Conservation (phyloP, 2,797 vertebrate species). For the Gephyroberyx darwinii region DNA sequence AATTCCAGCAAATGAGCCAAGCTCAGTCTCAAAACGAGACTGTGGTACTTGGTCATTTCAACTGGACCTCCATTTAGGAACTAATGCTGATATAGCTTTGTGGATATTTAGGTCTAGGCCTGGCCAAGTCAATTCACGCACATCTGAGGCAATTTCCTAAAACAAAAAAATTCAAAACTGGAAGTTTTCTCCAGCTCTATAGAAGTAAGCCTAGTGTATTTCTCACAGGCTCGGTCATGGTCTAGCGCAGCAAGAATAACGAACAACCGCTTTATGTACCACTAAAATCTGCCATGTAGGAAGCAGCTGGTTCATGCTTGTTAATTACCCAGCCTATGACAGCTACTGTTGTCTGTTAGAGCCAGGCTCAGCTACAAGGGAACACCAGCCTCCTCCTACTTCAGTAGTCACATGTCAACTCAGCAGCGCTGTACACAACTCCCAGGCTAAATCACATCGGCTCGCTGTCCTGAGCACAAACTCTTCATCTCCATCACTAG, state of each 20-base stretch:
- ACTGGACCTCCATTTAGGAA: constrained; percentile 10
- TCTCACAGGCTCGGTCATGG: background rate
- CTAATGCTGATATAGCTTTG: constrained; percentile 3
- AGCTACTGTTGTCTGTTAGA: constrained; percentile 2
- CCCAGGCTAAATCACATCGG: constrained; percentile 21
- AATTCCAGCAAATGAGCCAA: constrained; percentile 15
- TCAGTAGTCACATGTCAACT: background rate
- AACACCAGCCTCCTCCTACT: constrained; percentile 10
- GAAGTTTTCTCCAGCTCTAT: background rate
- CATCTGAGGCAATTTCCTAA: background rate
- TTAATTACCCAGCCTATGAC: background rate
- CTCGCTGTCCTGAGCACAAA: constrained; percentile 5
- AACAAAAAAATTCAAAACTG: background rate
- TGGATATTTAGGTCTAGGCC: constrained; percentile 4
- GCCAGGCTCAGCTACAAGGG: constrained; percentile 12
- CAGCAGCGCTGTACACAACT: no score
- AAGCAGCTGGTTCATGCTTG: constrained; percentile 15
- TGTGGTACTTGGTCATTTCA: background rate
- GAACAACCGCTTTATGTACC: constrained; percentile 6
- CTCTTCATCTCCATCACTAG: background rate
- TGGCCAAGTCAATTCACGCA: background rate
- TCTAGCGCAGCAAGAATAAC: background rate
- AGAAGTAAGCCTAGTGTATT: background rate
- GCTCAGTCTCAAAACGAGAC: constrained; percentile 17
- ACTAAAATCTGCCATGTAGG: constrained; percentile 42